Conservation (phyloP, 2,113 vertebrate species). For the Bucco capensis region DNA sequence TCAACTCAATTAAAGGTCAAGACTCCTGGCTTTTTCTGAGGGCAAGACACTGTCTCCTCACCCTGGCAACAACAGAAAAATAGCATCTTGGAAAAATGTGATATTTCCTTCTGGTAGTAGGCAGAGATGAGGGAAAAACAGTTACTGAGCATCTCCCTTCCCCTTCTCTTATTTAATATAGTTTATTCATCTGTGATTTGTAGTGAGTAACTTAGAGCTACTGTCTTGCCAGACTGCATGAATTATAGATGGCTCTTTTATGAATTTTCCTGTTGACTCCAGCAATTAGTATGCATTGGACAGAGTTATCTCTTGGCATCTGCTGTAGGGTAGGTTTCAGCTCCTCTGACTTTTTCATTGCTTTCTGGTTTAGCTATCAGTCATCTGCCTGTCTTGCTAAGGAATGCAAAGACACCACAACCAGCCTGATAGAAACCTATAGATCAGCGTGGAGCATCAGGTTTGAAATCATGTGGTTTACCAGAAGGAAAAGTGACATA, state of each 20-base stretch:
- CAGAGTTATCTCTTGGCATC: conserved; percentile 29
- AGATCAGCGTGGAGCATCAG: neutral
- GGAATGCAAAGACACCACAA: neutral
- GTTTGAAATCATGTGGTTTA: neutral
- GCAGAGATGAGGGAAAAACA: neutral
- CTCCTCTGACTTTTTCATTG: conserved; percentile 27
- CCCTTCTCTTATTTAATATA: neutral
- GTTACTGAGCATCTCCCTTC: neutral
- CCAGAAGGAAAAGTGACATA: neutral
- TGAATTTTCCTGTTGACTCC: conserved; percentile 24
- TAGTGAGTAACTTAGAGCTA: neutral
- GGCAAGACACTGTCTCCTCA: neutral
- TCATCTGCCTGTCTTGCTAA: neutral
- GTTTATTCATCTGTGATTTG: conserved; percentile 23
- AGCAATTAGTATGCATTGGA: conserved; percentile 35
- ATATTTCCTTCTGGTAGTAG: neutral
- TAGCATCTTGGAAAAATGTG: neutral
- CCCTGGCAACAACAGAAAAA: neutral
- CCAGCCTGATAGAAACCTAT: neutral
- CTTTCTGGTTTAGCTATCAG: conserved; percentile 45
- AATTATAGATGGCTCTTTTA: conserved; percentile 63
- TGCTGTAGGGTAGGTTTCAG: conserved; percentile 10
- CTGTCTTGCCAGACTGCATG: conserved; percentile 40
- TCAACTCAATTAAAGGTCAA: neutral
- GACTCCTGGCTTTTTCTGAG: neutral